A percentile compares a stretch with the other conserved stretches of the same genome.
These are phyloP conservation scores for Hippocampus barbouri DNA, from an alignment of 2,113 vertebrate species.

Conservation along the genomic window DNA sequence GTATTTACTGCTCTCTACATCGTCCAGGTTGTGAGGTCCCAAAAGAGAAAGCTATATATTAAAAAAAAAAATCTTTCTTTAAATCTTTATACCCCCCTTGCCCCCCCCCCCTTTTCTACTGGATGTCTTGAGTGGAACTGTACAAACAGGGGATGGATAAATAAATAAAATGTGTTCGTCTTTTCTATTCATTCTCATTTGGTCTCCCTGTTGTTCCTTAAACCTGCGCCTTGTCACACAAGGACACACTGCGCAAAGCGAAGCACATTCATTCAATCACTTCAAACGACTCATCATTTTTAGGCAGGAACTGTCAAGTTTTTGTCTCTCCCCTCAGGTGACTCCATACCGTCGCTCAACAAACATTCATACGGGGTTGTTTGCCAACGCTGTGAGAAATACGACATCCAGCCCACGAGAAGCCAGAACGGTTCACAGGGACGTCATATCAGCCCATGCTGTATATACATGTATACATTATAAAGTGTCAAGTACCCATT, in stretches of 20 bases:
- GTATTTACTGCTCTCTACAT: conserved; percentile 76
- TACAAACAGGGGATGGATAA: conserved; percentile 67
- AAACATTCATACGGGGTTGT: conserved; percentile 65
- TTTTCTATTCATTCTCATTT: conserved; percentile 54
- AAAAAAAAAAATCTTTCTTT: conserved; percentile 54
- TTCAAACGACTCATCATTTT: conserved; percentile 51
- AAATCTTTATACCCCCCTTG: conserved; percentile 50
- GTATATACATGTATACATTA: conserved; percentile 76
- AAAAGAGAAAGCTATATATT: conserved; percentile 59
- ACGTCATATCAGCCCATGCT: conserved; percentile 72
- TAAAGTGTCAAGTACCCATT: conserved; percentile 83
- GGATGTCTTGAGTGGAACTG: conserved; percentile 77
- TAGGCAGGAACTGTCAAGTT: conserved; percentile 70
- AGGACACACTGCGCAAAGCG: conserved; percentile 67
- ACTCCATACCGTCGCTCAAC: conserved; percentile 42
- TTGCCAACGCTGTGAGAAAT: conserved; percentile 65
- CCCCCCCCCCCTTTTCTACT: conserved; percentile 39
- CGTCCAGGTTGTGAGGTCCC: conserved; percentile 70
- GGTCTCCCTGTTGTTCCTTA: conserved; percentile 64
- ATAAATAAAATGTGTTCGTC: conserved; percentile 71
- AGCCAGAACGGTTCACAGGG: conserved; percentile 61
- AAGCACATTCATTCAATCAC: conserved; percentile 60
- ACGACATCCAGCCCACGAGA: conserved; percentile 70
- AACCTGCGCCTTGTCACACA: conserved; percentile 63
- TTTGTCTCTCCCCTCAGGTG: conserved; percentile 55